phyloP scores from a whole-genome alignment of 2,113 vertebrate species.

The Corynorhinus townsendii region DNA sequence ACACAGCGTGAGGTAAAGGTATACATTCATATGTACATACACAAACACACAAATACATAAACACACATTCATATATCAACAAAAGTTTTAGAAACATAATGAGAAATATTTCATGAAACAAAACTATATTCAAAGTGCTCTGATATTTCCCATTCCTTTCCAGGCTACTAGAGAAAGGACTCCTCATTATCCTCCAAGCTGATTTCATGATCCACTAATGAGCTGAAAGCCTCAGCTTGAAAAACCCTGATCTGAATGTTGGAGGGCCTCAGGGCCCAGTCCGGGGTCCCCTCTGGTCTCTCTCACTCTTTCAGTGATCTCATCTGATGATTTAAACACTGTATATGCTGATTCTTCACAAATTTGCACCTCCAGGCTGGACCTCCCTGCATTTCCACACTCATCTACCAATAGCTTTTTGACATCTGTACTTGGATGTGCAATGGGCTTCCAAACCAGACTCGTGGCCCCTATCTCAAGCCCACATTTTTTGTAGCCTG shows the following conservation, averaged over 20 bases:
- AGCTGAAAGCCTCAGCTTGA: neutral
- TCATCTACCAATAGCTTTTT: neutral
- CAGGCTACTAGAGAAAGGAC: neutral
- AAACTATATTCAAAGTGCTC: neutral
- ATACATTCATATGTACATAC: neutral
- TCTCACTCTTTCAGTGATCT: neutral
- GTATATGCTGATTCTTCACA: neutral
- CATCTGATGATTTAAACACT: neutral
- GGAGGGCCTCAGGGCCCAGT: neutral
- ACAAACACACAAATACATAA: neutral
- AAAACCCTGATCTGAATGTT: neutral
- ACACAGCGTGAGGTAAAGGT: neutral
- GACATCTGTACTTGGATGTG: neutral
- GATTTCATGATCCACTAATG: neutral
- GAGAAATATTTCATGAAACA: neutral
- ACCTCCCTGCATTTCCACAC: fast-evolving
- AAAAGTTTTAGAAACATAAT: neutral
- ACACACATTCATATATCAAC: neutral
- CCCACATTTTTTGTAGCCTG: neutral
- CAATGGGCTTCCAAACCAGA: neutral
- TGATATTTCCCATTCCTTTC: neutral
- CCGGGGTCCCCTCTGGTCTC: neutral
- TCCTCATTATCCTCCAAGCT: neutral
- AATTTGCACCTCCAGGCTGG: neutral
- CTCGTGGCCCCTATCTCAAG: neutral